Base-by-base conservation (phyloP, 2,888 invertebrate genomes). In the Philereme vetulata region DNA sequence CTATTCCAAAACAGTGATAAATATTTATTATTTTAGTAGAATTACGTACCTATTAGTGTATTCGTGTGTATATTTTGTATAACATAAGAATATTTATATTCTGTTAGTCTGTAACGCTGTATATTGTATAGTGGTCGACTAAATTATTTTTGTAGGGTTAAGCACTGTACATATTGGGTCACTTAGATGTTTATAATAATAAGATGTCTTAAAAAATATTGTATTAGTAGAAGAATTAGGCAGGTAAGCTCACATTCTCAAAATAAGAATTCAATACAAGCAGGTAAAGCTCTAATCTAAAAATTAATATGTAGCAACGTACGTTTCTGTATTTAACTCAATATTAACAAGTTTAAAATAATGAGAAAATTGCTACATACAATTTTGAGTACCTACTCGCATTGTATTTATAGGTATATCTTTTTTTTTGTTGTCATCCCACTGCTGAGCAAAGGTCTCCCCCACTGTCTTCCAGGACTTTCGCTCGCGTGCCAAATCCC, bases 91-190 rank as follows among this genome's bases (percentile, higher is more conserved):
- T 86, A 86, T 88, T 88, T 88, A 88, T 88, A 86, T 84, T 84
- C 75, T 78, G 79, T 70, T 56, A 58, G 76, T 66, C 61, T 77
- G 70, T 80, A 64, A 73, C 75, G 74, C 57, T 76, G 85, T 88
- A 89, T 81, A 84, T 86, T 90, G 89, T 91, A 91, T 88, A 90
- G 87, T 81, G 81, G 81, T 87, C 81, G 80, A 86, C 75, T 91
- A 92, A 92, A 91, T 92, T 91, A 92, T 92, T 92, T 91, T 90
- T 91, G 82, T 91, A 90, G 91, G 71, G 60, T 91, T n/a, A 89
- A 89, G 84, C 89, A 91, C 86, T 91, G 91, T 91, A 91, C 59
- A 91, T 90, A 90, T 61, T 72, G 75, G 79, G 72, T 80, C 86
- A 88, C 85, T 69, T 90, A 90, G 89, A 82, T 82, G 84, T 88